phyloP scores from a whole-genome alignment of 1,140 invertebrate species.

The Tenebrio molitor region DNA sequence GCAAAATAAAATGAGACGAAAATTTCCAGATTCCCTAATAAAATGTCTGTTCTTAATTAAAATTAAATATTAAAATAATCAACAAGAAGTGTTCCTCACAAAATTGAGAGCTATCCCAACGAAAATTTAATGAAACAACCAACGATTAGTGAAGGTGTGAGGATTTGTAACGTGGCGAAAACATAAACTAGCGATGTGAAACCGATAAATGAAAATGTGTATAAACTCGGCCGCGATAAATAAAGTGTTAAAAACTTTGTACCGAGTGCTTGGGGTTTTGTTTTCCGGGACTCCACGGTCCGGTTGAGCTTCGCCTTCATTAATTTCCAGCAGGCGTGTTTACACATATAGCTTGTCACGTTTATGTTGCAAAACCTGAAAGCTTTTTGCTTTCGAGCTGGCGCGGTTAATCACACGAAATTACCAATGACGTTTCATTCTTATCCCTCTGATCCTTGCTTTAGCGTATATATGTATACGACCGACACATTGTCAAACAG shows the following conservation, averaged over 20 bases:
- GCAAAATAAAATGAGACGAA: neutral
- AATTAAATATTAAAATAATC: too few relatives aligned
- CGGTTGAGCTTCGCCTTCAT: neutral
- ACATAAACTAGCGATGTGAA: too few relatives aligned
- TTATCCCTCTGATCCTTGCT: constrained; percentile 2
- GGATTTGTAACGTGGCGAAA: too few relatives aligned
- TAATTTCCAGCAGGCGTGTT: constrained; percentile 5
- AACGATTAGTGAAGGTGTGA: too few relatives aligned
- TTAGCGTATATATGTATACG: neutral
- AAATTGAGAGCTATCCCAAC: too few relatives aligned
- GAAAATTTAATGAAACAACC: too few relatives aligned
- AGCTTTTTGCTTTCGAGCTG: constrained; percentile 17
- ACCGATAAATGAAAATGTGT: neutral
- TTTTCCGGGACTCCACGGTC: neutral
- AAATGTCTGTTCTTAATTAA: too few relatives aligned
- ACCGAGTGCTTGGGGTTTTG: neutral
- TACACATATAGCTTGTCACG: constrained; percentile 8
- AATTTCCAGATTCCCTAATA: neutral
- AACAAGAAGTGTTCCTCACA: too few relatives aligned
- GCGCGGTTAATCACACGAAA: constrained; percentile 6
- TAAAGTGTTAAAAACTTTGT: neutral
- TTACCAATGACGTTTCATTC: constrained; percentile 15
- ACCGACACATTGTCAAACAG: constrained; percentile 26
- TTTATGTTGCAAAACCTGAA: neutral
- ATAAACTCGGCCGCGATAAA: neutral